Evolutionary conservation across 2,113 vertebrate genomes (phyloP).

Genomic region (Ovis aries): DNA sequence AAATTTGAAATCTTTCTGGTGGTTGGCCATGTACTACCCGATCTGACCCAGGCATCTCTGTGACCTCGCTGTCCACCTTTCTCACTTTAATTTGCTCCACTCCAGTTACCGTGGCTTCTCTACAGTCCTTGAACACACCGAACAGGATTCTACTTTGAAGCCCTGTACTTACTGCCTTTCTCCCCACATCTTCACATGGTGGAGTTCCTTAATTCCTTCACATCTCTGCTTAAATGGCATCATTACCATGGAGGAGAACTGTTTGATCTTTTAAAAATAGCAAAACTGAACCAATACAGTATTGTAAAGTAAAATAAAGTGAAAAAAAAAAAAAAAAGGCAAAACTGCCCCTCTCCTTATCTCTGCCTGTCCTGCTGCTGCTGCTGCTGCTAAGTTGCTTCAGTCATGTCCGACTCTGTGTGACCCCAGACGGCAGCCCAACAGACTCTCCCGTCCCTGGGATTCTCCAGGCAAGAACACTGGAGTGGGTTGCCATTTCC

Average conservation of each 20-base stretch:
- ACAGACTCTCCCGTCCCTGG: no score
- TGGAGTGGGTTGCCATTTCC: no score
- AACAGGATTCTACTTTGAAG: not conserved
- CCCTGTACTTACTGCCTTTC: not conserved
- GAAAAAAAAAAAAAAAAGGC: no score
- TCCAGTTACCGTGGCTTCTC: not conserved
- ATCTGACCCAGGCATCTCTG: not conserved
- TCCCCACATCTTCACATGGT: not conserved
- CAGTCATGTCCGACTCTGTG: no score
- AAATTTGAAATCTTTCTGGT: not conserved
- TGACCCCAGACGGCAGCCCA: no score
- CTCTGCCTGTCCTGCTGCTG: no score
- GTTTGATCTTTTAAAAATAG: not conserved
- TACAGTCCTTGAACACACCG: not conserved
- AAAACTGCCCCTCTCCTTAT: not conserved
- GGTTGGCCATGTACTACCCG: not conserved
- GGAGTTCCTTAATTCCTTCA: not conserved
- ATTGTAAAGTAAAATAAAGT: no score
- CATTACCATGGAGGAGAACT: not conserved
- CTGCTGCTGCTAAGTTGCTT: no score
- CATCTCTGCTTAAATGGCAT: not conserved
- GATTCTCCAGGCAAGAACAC: no score
- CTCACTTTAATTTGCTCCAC: not conserved
- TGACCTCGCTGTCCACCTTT: not conserved
- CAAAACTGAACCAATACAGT: not conserved